These are phyloP conservation scores for Cataglyphis albicans DNA, from an alignment of 2,888 invertebrate genomes.

Conservation along the genomic window DNA sequence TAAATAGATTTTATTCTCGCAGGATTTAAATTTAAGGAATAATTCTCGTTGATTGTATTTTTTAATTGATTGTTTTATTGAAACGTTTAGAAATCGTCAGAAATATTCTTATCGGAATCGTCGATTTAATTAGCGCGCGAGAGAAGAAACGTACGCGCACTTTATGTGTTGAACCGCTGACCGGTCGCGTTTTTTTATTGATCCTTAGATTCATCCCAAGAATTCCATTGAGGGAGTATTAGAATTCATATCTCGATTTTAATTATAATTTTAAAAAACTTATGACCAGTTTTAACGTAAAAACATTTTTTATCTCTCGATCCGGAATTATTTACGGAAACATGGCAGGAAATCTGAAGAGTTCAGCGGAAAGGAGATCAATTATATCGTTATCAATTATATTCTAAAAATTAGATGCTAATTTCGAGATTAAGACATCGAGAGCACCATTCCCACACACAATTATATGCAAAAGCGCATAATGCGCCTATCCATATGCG, in stretches of 20 bases:
- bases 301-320: neutral
- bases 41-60: neutral
- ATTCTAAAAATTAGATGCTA: neutral
- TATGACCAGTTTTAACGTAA: neutral
- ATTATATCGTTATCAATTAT: neutral
- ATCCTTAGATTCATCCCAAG: neutral
- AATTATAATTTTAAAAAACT: neutral
- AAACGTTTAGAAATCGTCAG: neutral
- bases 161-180: constrained; percentile 1
- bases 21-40: neutral
- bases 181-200: constrained; percentile 5
- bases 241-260: constrained; percentile 1
- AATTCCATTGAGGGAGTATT: neutral
- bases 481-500: constrained; percentile 9
- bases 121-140: constrained; percentile 21
- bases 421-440: neutral
- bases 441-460: neutral
- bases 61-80: constrained; percentile 15
- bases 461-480: constrained; percentile 24
- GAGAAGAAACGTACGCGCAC: neutral
- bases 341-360: neutral
- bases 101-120: neutral
- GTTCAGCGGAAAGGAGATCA: neutral
- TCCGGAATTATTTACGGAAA: neutral
- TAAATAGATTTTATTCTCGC: neutral